A percentile compares a stretch with the other conserved stretches of the same genome.
Evolutionary conservation across 2,113 vertebrate species (phyloP).

Genomic region (Butorides virescens): DNA sequence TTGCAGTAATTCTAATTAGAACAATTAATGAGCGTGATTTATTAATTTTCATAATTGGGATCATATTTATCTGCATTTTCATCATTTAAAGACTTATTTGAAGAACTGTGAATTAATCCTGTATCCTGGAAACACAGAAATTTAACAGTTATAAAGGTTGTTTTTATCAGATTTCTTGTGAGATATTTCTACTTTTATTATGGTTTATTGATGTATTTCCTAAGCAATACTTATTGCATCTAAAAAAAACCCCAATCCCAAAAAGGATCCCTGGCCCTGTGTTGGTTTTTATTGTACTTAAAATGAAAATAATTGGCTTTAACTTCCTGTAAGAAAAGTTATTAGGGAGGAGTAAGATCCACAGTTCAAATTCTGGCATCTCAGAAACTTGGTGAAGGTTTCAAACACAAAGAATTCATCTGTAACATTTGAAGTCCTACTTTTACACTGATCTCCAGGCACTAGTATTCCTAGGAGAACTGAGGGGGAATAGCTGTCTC

Average conservation of each 20-base stretch:
- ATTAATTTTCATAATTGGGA: not conserved
- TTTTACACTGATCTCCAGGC: not conserved
- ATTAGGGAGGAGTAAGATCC: not conserved
- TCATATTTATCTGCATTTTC: not conserved
- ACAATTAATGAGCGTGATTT: not conserved
- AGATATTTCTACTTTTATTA: not conserved
- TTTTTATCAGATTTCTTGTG: not conserved
- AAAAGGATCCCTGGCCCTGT: accelerated
- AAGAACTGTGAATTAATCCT: not conserved
- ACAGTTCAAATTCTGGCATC: not conserved
- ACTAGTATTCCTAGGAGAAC: not conserved
- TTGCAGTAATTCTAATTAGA: not conserved
- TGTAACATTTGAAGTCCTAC: not conserved
- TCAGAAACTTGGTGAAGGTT: not conserved
- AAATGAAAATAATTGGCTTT: not conserved
- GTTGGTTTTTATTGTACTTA: accelerated
- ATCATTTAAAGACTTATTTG: not conserved
- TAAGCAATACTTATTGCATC: not conserved
- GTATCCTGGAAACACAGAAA: not conserved
- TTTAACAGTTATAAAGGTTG: not conserved
- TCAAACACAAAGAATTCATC: not conserved
- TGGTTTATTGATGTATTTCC: not conserved
- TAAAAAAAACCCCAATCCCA: not conserved
- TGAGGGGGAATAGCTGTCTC: not conserved
- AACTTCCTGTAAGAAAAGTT: not conserved